Percentiles rank a stretch among this genome's conserved stretches.
Conservation (phyloP, 2,113 vertebrate genomes). For the crab-eating macaque (Macaca fascicularis) region DNA sequence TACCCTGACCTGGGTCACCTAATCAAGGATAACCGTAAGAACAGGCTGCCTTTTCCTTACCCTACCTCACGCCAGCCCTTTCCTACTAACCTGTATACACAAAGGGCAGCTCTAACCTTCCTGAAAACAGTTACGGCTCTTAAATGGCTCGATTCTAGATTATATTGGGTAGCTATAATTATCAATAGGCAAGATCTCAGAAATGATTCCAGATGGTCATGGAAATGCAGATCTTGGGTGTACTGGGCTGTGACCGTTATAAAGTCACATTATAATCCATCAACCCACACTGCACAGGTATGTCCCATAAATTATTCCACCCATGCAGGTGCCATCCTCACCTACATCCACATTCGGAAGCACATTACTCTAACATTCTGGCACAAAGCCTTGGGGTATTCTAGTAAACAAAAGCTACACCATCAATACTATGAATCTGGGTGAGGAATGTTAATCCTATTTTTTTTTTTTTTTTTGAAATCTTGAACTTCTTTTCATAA, state of each 20-base stretch:
- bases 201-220: not conserved
- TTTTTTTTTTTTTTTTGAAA: not conserved
- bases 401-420: not conserved
- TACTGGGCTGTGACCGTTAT: not conserved
- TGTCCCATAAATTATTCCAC: not conserved
- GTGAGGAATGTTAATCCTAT: not conserved
- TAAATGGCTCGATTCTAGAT: not conserved
- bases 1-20: not conserved
- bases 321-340: not conserved
- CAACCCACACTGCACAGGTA: not conserved
- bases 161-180: not conserved
- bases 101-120: not conserved
- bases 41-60: not conserved
- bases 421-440: not conserved
- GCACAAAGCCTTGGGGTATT: not conserved
- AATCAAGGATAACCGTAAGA: not conserved
- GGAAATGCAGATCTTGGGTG: not conserved
- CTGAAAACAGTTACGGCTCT: not conserved
- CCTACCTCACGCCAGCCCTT: not conserved
- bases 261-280: not conserved
- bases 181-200: not conserved
- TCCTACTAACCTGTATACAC: not conserved
- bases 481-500: not conserved
- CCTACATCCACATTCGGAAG: not conserved
- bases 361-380: not conserved